Base-by-base conservation (phyloP, 2,113 vertebrate genomes). In the Amphiprion ocellaris region DNA sequence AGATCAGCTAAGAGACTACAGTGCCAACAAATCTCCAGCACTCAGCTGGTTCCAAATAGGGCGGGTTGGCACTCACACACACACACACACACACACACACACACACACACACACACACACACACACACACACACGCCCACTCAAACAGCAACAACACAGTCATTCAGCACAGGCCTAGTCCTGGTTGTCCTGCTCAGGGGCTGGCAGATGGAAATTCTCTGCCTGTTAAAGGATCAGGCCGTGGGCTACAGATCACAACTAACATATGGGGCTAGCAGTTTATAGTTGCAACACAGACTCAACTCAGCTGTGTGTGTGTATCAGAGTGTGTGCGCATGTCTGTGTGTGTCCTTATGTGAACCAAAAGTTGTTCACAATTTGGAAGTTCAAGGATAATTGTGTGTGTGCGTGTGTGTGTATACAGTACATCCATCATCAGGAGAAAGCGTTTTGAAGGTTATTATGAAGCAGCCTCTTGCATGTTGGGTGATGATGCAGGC, bases 11-110 rank as follows among this genome's bases (percentile, higher is more conserved):
- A 84, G 85, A 79, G 60, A 73, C 85, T 67, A 77, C 77, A 37
- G 70, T 74, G 88, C 88, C 90, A 90, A 84, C 89, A 91, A 90
- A 89, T 88, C 87, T 88, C 83, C 66, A 70, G 82, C 84, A 62
- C 91, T 90, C 87, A 91, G 86, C 77, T 75, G 73, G 69, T 82
- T 88, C 85, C 89, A 88, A 89, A 91, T 82, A 74, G 77, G 83
- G 77, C 58, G 69, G 79, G 63, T 76, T 90, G 83, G 80, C 84
- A 81, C 76, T 28, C 33, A 64, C 39, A 63, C 53, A 60, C 46
- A 54, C 52, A 60, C 69, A 68, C 66, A 68, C 54, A 60, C 49
- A 82, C 47, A 73, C 49, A 73, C 24, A 21, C 24, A 54, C 41
- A 21, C 54, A 61, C 78, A 44, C 12, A 14, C 8, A 44, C 41